Conservation (phyloP, 2,888 invertebrate species). For the Altica lythri region DNA sequence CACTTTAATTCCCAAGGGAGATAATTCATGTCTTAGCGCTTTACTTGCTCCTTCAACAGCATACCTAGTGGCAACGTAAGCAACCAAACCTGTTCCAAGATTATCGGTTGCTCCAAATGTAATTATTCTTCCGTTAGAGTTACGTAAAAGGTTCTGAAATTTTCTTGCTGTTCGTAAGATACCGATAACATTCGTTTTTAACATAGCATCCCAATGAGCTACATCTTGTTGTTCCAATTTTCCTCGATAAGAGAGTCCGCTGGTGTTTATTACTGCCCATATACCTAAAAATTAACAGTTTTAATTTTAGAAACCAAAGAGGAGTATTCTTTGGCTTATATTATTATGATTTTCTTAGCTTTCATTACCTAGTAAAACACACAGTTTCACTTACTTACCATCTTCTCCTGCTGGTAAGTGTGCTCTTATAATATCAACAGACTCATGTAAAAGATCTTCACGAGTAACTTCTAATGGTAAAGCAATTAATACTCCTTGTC, state of each 20-base stretch:
- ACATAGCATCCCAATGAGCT: conserved; percentile 71
- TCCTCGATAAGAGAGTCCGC: conserved; percentile 76
- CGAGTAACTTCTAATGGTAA: conserved; percentile 79
- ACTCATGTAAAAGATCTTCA: conserved; percentile 79
- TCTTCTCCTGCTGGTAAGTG: conserved; percentile 84
- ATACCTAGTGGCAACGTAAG: conserved; percentile 62
- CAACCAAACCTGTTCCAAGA: conserved; percentile 61
- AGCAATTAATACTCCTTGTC: conserved; percentile 63
- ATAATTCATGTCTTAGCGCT: conserved; percentile 71
- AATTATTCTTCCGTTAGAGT: conserved; percentile 69
- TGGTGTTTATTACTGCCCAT: conserved; percentile 84
- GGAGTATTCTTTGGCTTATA: background rate
- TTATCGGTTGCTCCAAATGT: conserved; percentile 67
- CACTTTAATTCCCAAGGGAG: conserved; percentile 73
- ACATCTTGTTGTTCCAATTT: conserved; percentile 71
- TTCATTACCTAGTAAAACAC: background rate
- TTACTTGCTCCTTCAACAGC: conserved; percentile 82
- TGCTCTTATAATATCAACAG: conserved; percentile 76
- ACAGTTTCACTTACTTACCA: conserved; percentile 59
- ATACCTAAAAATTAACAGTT: conserved; percentile 70
- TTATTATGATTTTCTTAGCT: too few relatives aligned
- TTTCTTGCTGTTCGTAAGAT: conserved; percentile 75
- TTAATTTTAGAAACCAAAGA: too few relatives aligned
- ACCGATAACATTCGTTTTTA: conserved; percentile 73
- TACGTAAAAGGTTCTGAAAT: conserved; percentile 73